Conservation (phyloP, 1,140 invertebrate genomes). For the Melipona quadrifasciata region DNA sequence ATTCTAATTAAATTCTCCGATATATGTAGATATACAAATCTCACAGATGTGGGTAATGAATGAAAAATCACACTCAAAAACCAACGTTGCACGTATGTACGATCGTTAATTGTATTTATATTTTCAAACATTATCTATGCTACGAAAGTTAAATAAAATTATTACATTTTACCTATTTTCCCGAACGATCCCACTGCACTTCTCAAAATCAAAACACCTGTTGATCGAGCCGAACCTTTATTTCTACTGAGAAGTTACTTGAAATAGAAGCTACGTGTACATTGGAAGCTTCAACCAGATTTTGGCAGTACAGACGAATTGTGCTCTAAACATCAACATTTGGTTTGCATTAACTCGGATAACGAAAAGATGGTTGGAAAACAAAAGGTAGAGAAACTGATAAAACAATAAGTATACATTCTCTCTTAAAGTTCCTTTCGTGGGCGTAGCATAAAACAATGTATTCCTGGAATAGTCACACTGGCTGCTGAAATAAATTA, state of each 20-base stretch:
- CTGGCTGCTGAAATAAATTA: too few relatives aligned
- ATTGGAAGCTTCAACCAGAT: too few relatives aligned
- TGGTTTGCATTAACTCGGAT: conserved; percentile 15
- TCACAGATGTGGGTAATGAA: not conserved
- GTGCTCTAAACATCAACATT: conserved; percentile 7
- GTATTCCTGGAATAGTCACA: too few relatives aligned
- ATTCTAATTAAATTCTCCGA: not conserved
- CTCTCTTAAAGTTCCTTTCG: too few relatives aligned
- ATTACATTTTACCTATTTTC: not conserved
- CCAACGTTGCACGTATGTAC: not conserved
- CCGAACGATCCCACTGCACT: not conserved
- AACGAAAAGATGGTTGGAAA: not conserved
- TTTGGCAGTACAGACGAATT: too few relatives aligned
- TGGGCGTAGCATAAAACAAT: too few relatives aligned
- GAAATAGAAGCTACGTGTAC: too few relatives aligned
- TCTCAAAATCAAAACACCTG: not conserved
- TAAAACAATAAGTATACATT: too few relatives aligned
- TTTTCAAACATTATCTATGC: not conserved
- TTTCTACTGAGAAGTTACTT: not conserved
- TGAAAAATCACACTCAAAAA: not conserved
- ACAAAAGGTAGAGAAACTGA: too few relatives aligned
- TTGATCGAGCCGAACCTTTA: not conserved
- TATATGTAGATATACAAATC: not conserved
- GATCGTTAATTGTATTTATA: not conserved
- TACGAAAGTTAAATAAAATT: not conserved